Conservation (phyloP, 2,113 vertebrate species). For the Microcebus jonahi region DNA sequence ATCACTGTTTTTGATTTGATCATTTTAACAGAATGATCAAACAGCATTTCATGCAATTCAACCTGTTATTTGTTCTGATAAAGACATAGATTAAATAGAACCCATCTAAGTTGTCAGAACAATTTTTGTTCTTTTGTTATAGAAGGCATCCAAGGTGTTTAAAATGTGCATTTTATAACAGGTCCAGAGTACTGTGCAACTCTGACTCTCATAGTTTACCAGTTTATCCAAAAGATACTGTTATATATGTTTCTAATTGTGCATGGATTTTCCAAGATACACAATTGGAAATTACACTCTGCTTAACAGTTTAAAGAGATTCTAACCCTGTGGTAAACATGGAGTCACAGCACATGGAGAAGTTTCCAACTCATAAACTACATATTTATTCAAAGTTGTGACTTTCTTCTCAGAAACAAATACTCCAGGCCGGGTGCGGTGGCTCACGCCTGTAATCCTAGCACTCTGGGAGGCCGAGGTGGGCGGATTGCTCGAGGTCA, state of each 20-base stretch:
- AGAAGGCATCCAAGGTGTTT: neutral
- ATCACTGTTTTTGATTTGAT: neutral
- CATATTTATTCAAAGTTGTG: neutral
- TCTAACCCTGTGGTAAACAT: neutral
- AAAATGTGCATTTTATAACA: neutral
- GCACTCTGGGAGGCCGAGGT: too few relatives aligned
- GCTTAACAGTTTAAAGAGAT: neutral
- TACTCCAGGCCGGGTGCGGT: too few relatives aligned
- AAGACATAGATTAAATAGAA: neutral
- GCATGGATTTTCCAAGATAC: neutral
- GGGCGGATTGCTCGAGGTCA: too few relatives aligned
- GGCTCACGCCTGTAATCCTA: too few relatives aligned
- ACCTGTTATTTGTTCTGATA: neutral
- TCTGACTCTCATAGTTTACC: neutral
- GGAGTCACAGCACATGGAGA: neutral
- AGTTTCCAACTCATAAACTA: neutral
- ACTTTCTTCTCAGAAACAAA: neutral
- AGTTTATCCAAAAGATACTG: neutral
- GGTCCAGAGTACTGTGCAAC: neutral
- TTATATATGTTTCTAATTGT: conserved; percentile 4
- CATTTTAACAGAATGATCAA: neutral
- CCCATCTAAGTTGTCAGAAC: neutral
- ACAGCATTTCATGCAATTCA: neutral
- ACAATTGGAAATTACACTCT: neutral
- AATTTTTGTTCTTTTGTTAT: neutral